Evolutionary conservation across 2,888 invertebrate genomes (phyloP).

Genomic region (Watsonalla cultraria): DNA sequence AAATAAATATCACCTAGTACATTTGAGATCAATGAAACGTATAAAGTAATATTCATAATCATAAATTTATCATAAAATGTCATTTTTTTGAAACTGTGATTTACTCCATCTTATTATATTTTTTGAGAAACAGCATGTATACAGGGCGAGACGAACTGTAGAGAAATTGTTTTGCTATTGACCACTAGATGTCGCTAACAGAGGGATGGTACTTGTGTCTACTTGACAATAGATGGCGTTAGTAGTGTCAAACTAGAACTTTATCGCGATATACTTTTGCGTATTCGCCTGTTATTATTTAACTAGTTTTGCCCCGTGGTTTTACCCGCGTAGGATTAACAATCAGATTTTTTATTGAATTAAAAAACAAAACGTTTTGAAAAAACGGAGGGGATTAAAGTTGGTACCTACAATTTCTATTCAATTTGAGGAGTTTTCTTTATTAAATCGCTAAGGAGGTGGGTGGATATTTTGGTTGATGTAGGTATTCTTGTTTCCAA

Average conservation of each 20-base stretch:
- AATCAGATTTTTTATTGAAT: no score
- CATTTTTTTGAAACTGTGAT: background rate
- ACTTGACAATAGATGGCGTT: background rate
- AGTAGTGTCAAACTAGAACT: background rate
- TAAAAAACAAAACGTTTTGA: no score
- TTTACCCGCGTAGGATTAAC: no score
- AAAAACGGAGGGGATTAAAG: no score
- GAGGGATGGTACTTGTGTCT: background rate
- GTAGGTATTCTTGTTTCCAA: no score
- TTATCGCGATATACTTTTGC: no score
- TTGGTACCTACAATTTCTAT: no score
- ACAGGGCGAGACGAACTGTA: background rate
- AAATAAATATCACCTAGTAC: background rate
- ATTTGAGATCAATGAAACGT: background rate
- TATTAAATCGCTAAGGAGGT: no score
- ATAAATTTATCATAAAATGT: background rate
- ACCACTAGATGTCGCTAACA: constrained; percentile 15
- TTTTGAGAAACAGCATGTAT: background rate
- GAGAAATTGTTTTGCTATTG: constrained; percentile 7
- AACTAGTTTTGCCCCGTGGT: no score
- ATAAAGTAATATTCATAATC: background rate
- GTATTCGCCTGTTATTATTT: no score
- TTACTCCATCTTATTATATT: background rate
- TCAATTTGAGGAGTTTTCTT: no score
- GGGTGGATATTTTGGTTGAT: no score